phyloP scores from a whole-genome alignment of 2,113 vertebrate species.

The Camelus dromedarius region DNA sequence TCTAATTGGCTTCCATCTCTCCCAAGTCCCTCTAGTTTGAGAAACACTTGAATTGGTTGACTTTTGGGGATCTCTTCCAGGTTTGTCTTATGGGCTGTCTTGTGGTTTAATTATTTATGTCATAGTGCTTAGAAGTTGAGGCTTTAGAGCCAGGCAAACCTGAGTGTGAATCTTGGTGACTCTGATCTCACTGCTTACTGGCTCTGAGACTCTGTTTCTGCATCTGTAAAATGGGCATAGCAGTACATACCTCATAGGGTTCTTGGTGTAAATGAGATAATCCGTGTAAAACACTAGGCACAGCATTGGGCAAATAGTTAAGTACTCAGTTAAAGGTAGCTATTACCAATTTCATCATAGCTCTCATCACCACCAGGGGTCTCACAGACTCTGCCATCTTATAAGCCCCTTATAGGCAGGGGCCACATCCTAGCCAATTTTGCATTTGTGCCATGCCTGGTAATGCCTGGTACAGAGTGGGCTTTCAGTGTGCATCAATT shows the following conservation, averaged over 20 bases:
- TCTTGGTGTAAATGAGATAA: not conserved
- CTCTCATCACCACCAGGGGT: not conserved
- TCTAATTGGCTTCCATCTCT: not conserved
- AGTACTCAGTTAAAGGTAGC: not conserved
- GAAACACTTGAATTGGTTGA: not conserved
- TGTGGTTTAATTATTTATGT: constrained; percentile 28
- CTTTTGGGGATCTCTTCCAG: not conserved
- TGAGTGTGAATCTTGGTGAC: not conserved
- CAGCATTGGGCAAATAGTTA: not conserved
- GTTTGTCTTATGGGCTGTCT: not conserved
- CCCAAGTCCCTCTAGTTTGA: not conserved
- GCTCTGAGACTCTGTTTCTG: not conserved
- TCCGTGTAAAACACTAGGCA: not conserved
- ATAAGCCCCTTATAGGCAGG: not conserved
- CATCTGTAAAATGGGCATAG: not conserved
- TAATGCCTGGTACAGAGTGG: not conserved
- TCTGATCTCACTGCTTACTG: not conserved
- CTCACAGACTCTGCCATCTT: not conserved
- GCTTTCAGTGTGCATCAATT: not conserved
- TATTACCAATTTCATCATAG: not conserved
- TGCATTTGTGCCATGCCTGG: not conserved
- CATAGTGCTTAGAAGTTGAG: not conserved
- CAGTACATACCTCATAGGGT: not conserved
- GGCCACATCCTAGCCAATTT: not conserved
- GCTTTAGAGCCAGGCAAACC: not conserved